Evolutionary conservation across 2,113 vertebrate species (phyloP).

Genomic region (human): GRCh38 chr19:35043501-35044000

Average conservation of each 20-base stretch:
- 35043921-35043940: background rate
- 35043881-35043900: no score
- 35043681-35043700: background rate
- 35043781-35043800: background rate
- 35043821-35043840: background rate
- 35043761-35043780: background rate
- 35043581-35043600: background rate
- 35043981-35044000: background rate
- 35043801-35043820: background rate
- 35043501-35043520: background rate
- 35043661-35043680: background rate
- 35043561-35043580: fast-evolving
- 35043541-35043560: fast-evolving
- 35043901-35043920: fast-evolving
- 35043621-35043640: background rate
- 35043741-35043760: background rate
- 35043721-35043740: background rate
- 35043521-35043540: no score
- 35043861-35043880: background rate
- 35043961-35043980: no score
- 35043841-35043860: background rate
- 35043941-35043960: background rate
- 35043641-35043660: background rate
- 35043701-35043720: background rate
- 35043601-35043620: background rate